phyloP scores from a whole-genome alignment of 1,140 invertebrate species.

The Cyclina sinensis region DNA sequence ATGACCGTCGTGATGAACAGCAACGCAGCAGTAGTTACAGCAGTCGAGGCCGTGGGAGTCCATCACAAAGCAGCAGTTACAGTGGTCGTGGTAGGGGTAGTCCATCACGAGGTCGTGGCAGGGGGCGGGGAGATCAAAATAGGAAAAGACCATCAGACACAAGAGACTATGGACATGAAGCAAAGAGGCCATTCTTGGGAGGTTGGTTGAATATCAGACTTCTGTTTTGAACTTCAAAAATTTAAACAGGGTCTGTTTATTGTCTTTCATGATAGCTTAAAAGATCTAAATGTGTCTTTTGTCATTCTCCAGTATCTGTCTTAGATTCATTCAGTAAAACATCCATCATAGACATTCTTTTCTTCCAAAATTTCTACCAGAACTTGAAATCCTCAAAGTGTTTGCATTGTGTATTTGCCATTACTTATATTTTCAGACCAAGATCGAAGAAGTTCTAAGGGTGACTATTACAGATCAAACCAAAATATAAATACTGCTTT shows the following conservation, averaged over 20 bases:
- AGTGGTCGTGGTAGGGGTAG: constrained; percentile 9
- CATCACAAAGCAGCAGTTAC: neutral
- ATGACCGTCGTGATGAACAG: neutral
- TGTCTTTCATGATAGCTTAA: too few relatives aligned
- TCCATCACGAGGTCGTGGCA: neutral
- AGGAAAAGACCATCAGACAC: neutral
- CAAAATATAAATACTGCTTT: neutral
- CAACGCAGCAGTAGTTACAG: neutral
- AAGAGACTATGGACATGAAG: neutral
- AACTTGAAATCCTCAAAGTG: too few relatives aligned
- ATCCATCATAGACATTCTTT: too few relatives aligned
- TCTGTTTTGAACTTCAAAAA: too few relatives aligned
- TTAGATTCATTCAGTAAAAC: too few relatives aligned
- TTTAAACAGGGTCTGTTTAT: too few relatives aligned
- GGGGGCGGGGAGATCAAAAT: neutral
- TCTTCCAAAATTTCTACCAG: too few relatives aligned
- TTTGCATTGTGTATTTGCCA: too few relatives aligned
- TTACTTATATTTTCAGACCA: constrained; percentile 6
- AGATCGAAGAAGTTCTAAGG: neutral
- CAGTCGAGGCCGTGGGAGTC: neutral
- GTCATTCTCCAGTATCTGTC: too few relatives aligned
- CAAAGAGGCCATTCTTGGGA: constrained; percentile 12
- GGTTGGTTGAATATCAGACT: neutral
- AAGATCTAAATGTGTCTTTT: too few relatives aligned
- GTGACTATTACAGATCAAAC: neutral